Evolutionary conservation across 2,888 invertebrate species (phyloP), one percentile per base, ranked within the genome.

Genomic region (Macrosiphum euphorbiae): DNA sequence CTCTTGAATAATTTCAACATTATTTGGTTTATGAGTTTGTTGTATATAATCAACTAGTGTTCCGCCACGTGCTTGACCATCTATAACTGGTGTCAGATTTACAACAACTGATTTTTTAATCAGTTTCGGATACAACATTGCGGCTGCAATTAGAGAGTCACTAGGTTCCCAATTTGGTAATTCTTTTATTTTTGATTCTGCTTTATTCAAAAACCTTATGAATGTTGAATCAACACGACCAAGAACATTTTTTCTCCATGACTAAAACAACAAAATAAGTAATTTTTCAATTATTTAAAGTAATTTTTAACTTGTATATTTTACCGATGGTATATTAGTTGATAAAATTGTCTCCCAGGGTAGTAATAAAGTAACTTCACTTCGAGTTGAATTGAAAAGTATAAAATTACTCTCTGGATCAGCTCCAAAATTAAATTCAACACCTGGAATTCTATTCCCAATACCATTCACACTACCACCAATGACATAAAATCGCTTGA

Each of bases 391-490:
- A 91, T 78, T 67, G 5, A 78, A 16, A 24, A 91, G 5, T 78
- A 91, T 44, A 35, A 44, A 67, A 35, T 78, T 91, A 67, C 50
- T 50, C 4, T 91, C 91, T 8, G 91, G 84, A 85, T 91, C 91
- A 28, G 84, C 47, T 10, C 35, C 84, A 44, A 91, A 91, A 50
- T 91, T 91, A 35, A n/a, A 91, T 67, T 91, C 85, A 86, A 84
- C 50, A 13, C 84, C 91, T 84, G 78, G 91, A 35, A n/a, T 78
- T 47, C 11, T 67, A 91, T 84, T 91, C 3, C 91, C 91, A 16
- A 50, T 47, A 5, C 84, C 85, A n/a, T n/a, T 47, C 16, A 91
- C 50, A 50, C 84, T 91, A 16, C 84, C 41, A 28, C 91, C 91
- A 85, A 91, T 91, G 41, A 84, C 16, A 28, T 85, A 85, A 28